These are phyloP conservation scores for Uropsilus gracilis DNA, from an alignment of 2,113 vertebrate species.

Conservation along the genomic window DNA sequence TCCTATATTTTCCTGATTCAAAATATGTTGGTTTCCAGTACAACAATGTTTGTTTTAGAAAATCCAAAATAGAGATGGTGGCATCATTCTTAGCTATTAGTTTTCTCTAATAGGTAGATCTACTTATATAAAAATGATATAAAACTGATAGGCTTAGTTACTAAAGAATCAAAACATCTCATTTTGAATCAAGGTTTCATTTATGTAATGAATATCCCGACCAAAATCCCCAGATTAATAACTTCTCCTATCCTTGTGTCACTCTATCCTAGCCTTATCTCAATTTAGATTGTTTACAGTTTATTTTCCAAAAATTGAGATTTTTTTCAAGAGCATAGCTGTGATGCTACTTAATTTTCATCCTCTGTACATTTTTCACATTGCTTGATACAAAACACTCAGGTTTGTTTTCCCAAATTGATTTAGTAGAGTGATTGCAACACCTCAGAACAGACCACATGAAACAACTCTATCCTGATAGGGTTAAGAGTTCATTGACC, in stretches of 20 bases:
- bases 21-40: neutral
- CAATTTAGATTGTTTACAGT: neutral
- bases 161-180: neutral
- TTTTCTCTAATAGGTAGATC: too few species aligned
- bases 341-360: neutral
- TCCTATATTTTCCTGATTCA: neutral
- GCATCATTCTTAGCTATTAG: neutral
- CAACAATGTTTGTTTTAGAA: neutral
- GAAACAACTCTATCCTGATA: neutral
- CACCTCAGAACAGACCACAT: neutral
- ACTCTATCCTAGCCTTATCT: neutral
- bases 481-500: neutral
- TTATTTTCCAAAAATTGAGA: neutral
- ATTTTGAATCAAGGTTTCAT: neutral
- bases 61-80: neutral
- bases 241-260: neutral
- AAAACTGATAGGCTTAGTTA: neutral
- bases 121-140: too few species aligned
- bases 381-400: neutral
- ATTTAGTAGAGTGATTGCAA: neutral
- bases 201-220: neutral
- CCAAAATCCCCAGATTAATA: neutral
- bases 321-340: neutral
- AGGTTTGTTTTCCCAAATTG: neutral
- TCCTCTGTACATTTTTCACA: neutral